Conservation (phyloP, 2,888 invertebrate species). For the Mylabris sibirica region DNA sequence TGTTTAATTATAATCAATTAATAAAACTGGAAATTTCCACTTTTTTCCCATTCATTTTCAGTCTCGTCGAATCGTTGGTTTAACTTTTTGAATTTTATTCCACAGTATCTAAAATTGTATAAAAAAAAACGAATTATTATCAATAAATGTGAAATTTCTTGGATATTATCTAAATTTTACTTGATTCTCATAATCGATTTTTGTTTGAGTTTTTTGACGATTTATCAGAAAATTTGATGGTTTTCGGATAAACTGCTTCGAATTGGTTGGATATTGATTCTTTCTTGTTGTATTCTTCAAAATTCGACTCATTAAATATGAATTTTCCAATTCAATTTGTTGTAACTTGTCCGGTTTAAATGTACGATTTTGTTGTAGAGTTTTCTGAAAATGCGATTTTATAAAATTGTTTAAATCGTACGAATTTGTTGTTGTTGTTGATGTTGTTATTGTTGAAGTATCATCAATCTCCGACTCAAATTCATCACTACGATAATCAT, state of each 20-base stretch:
- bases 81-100: conserved; percentile 42
- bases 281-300: conserved; percentile 43
- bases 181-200: conserved; percentile 48
- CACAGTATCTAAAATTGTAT: conserved; percentile 43
- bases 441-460: background rate
- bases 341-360: conserved; percentile 38
- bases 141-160: too few species aligned
- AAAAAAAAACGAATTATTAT: too few species aligned
- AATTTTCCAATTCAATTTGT: conserved; percentile 41
- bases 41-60: background rate
- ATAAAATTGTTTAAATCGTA: background rate
- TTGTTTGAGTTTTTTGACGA: conserved; percentile 43
- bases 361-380: conserved; percentile 32
- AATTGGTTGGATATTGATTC: conserved; percentile 30
- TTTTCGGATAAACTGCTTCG: conserved; percentile 17
- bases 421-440: background rate
- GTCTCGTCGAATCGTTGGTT: conserved; percentile 33
- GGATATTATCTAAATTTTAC: conserved; percentile 24
- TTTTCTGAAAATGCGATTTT: background rate
- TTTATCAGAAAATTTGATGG: conserved; percentile 44
- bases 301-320: conserved; percentile 47
- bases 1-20: background rate
- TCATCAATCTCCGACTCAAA: conserved; percentile 28
- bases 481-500: conserved; percentile 26
- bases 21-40: conserved; percentile 1